A percentile compares a stretch with the other conserved stretches of the same genome.
Evolutionary conservation across 2,888 invertebrate species (phyloP).

Genomic region (Conomelus anceps): DNA sequence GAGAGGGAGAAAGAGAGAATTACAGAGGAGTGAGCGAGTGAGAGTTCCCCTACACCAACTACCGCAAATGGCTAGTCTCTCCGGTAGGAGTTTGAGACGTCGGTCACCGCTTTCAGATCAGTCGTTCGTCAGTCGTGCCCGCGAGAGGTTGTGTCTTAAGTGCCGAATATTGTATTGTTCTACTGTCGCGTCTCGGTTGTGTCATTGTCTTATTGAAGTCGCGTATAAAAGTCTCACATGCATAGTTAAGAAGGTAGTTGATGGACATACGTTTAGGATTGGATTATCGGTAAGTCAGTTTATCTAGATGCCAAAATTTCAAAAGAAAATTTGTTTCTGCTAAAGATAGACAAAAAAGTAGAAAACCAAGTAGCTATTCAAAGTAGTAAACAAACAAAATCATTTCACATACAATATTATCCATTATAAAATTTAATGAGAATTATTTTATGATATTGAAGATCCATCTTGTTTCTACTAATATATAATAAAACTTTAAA

Average conservation of each 20-base stretch:
- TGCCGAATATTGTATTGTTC: not conserved
- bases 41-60: not conserved
- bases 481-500: no score
- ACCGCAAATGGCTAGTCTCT: not conserved
- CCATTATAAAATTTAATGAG: no score
- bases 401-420: no score
- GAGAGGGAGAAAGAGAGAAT: not conserved
- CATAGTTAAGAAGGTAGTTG: not conserved
- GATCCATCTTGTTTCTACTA: no score
- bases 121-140: not conserved
- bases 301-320: no score
- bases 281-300: not conserved
- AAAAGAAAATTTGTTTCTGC: no score
- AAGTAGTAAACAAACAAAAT: no score
- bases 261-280: not conserved
- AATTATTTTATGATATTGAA: no score
- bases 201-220: not conserved
- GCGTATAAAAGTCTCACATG: not conserved
- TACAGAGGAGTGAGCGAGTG: not conserved
- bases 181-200: not conserved
- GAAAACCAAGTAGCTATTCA: no score
- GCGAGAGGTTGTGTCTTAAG: not conserved
- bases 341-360: no score
- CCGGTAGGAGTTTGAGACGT: not conserved
- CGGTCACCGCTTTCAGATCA: not conserved